These are phyloP conservation scores for Caenorhabditis drosophilae DNA, from an alignment of 2,888 invertebrate genomes.

Conservation along the genomic window DNA sequence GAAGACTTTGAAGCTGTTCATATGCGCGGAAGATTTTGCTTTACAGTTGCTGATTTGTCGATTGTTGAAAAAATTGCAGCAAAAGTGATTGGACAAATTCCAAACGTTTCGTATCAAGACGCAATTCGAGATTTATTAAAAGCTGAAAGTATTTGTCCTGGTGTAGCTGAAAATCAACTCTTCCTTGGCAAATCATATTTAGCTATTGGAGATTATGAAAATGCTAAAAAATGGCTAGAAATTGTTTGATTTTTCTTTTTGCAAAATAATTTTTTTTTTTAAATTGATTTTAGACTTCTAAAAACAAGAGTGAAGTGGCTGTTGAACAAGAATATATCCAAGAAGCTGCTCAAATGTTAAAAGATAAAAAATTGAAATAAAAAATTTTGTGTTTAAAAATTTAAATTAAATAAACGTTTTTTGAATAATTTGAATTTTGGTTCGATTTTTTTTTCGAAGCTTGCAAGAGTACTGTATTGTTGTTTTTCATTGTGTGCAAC, in stretches of 20 bases:
- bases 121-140: constrained; percentile 40
- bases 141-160: constrained; percentile 14
- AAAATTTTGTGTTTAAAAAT: background rate
- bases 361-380: constrained; percentile 21
- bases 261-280: background rate
- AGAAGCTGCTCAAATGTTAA: constrained; percentile 30
- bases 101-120: constrained; percentile 23
- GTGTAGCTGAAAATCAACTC: constrained; percentile 40
- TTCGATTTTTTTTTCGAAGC: too few species aligned
- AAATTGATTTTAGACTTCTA: constrained; percentile 9
- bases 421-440: too few species aligned
- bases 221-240: constrained; percentile 35
- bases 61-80: constrained; percentile 31
- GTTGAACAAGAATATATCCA: constrained; percentile 36
- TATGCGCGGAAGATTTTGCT: constrained; percentile 49
- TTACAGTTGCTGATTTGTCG: constrained; percentile 32
- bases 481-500: background rate
- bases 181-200: constrained; percentile 46
- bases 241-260: constrained; percentile 14
- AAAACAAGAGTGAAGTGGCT: constrained; percentile 12
- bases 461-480: too few species aligned
- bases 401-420: background rate
- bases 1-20: constrained; percentile 39
- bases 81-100: constrained; percentile 32
- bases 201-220: constrained; percentile 30